Evolutionary conservation across 1,140 invertebrate species (phyloP).

Genomic region (Meteorus sp.): DNA sequence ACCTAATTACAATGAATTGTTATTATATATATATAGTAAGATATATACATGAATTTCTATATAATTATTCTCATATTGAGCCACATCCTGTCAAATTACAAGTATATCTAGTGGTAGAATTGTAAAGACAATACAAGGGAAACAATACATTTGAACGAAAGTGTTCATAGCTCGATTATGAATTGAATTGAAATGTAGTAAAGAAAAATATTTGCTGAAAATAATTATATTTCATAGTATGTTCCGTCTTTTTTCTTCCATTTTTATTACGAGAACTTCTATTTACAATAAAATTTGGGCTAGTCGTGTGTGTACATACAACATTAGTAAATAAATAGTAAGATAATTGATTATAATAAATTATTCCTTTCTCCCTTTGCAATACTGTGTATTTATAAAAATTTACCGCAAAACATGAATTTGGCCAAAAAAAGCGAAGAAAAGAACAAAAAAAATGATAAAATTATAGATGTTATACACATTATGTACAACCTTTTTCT

Average conservation of each 20-base stretch:
- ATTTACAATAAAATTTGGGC: slow-evolving; percentile 53
- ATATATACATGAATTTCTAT: too few relatives aligned
- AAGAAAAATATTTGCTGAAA: background rate
- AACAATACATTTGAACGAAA: too few relatives aligned
- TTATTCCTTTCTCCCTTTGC: slow-evolving; percentile 41
- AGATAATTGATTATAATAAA: slow-evolving; percentile 34
- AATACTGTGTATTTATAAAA: slow-evolving; percentile 44
- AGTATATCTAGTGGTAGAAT: too few relatives aligned
- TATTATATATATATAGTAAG: slow-evolving; percentile 26
- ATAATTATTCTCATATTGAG: too few relatives aligned
- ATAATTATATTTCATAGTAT: slow-evolving; percentile 32
- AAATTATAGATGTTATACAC: slow-evolving; percentile 47
- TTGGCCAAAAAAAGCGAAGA: slow-evolving; percentile 25
- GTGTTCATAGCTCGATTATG: too few relatives aligned
- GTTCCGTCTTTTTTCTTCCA: too few relatives aligned
- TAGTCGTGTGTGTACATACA: slow-evolving; percentile 47
- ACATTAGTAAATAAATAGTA: slow-evolving; percentile 35
- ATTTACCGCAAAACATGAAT: slow-evolving; percentile 12
- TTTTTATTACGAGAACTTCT: slow-evolving; percentile 53
- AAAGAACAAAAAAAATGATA: slow-evolving; percentile 23
- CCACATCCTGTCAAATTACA: too few relatives aligned
- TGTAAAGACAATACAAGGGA: too few relatives aligned
- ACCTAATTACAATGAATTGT: too few relatives aligned
- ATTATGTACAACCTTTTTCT: slow-evolving; percentile 50
- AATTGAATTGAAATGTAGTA: background rate